phyloP scores from a whole-genome alignment of 2,888 invertebrate species.

The Neoascia interrupta region DNA sequence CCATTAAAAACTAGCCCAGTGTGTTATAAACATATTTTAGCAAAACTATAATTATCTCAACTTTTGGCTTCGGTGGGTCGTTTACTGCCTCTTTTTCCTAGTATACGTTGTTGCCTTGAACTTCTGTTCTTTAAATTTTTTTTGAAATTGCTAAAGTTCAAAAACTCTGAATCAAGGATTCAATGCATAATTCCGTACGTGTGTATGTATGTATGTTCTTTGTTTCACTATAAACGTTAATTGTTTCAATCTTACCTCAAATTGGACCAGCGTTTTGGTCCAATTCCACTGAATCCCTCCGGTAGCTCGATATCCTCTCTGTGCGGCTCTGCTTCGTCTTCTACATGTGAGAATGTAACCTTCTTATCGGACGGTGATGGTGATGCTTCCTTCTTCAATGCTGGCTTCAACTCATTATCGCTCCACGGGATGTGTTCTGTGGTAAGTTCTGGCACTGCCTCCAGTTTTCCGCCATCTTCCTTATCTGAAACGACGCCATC shows the following conservation, averaged over 20 bases:
- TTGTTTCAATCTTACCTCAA: slow-evolving; percentile 79
- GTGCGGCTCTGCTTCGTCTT: slow-evolving; percentile 78
- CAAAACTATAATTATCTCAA: too few species aligned
- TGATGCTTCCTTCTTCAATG: slow-evolving; percentile 79
- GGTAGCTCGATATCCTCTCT: slow-evolving; percentile 78
- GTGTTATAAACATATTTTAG: too few species aligned
- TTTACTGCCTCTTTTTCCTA: too few species aligned
- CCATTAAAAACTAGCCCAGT: too few species aligned
- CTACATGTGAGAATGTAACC: slow-evolving; percentile 81
- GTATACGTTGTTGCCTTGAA: too few species aligned
- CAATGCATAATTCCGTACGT: neutral
- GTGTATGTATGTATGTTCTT: neutral
- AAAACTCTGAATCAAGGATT: too few species aligned
- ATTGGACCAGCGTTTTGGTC: slow-evolving; percentile 77
- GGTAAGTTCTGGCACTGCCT: slow-evolving; percentile 45
- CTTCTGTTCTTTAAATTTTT: too few species aligned
- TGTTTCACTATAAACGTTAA: neutral
- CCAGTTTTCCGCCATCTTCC: slow-evolving; percentile 43
- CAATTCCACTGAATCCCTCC: slow-evolving; percentile 75
- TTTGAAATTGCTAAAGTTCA: too few species aligned
- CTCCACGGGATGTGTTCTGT: slow-evolving; percentile 56
- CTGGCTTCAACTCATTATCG: slow-evolving; percentile 74
- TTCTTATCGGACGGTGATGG: slow-evolving; percentile 80
- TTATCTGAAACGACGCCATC: slow-evolving; percentile 52
- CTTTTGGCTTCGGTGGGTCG: too few species aligned